Conservation (phyloP, 2,113 vertebrate species). For the Argyrosomus japonicus region DNA sequence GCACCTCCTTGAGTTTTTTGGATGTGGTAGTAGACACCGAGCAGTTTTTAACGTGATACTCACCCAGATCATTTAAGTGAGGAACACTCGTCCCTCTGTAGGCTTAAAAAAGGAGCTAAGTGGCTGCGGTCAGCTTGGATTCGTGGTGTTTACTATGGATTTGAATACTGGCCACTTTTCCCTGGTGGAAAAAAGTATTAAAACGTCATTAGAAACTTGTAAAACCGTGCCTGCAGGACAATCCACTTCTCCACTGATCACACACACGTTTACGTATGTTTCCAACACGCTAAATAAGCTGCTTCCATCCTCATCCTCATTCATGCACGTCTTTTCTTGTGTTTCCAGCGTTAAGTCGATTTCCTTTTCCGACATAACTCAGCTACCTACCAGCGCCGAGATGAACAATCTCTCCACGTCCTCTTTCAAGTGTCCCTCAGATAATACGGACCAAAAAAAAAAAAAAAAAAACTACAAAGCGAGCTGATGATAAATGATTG, state of each 20-base stretch:
- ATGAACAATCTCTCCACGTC: background rate
- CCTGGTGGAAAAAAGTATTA: slow-evolving; percentile 17
- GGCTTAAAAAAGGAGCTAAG: background rate
- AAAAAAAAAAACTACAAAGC: slow-evolving; percentile 60
- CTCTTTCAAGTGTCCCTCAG: slow-evolving; percentile 1
- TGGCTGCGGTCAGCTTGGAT: slow-evolving; percentile 3
- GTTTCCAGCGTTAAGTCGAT: background rate
- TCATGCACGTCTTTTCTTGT: background rate
- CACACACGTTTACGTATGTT: background rate
- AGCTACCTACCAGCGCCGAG: background rate
- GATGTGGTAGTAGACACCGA: background rate
- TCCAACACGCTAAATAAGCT: background rate
- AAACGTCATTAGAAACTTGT: slow-evolving; percentile 9
- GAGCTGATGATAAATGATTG: slow-evolving; percentile 54
- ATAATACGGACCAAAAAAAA: slow-evolving; percentile 16
- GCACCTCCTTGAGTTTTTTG: background rate
- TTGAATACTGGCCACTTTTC: slow-evolving; percentile 2
- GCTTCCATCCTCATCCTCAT: background rate
- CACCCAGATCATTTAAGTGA: background rate
- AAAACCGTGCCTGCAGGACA: background rate
- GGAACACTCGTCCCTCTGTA: too few species aligned
- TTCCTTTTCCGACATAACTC: slow-evolving; percentile 9
- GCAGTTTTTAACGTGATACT: background rate
- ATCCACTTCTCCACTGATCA: slow-evolving; percentile 1
- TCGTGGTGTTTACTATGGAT: background rate